Percentiles rank a stretch among this genome's conserved stretches.
phyloP scores from a whole-genome alignment of 2,888 invertebrate genomes.

The Podotricha telesiphe region DNA sequence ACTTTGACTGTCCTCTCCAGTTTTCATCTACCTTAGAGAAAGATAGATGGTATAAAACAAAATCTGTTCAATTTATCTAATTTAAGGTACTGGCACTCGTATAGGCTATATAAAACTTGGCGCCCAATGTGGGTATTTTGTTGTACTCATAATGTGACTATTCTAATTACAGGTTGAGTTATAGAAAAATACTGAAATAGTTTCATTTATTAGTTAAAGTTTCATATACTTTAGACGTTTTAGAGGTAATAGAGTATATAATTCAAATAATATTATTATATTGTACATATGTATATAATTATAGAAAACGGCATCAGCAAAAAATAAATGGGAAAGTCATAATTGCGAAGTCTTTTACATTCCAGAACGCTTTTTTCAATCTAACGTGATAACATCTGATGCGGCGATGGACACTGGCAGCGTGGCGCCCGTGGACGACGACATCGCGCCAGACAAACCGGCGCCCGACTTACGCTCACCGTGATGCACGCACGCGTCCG shows the following conservation, averaged over 20 bases:
- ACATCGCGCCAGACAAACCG: constrained; percentile 75
- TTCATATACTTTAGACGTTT: too few species aligned
- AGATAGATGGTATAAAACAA: too few species aligned
- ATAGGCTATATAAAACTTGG: constrained; percentile 1
- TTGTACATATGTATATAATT: neutral
- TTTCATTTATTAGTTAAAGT: too few species aligned
- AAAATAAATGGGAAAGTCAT: constrained; percentile 42
- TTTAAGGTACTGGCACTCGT: too few species aligned
- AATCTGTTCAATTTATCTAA: too few species aligned
- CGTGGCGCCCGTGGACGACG: constrained; percentile 64
- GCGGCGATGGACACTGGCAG: constrained; percentile 80
- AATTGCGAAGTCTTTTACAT: constrained; percentile 47
- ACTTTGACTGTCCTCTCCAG: too few species aligned
- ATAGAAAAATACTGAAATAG: too few species aligned
- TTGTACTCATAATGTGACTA: neutral
- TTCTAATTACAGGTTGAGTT: constrained; percentile 13
- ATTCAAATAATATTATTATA: neutral
- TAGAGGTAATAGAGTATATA: too few species aligned
- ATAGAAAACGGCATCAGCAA: constrained; percentile 1
- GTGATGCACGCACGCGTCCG: constrained; percentile 59
- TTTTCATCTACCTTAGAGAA: too few species aligned
- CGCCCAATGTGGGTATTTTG: constrained; percentile 27
- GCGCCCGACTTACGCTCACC: constrained; percentile 76
- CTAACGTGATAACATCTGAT: constrained; percentile 83
- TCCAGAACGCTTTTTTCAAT: constrained; percentile 86